These are phyloP conservation scores for Tiphia femorata DNA, from an alignment of 2,888 invertebrate species.

Conservation along the genomic window DNA sequence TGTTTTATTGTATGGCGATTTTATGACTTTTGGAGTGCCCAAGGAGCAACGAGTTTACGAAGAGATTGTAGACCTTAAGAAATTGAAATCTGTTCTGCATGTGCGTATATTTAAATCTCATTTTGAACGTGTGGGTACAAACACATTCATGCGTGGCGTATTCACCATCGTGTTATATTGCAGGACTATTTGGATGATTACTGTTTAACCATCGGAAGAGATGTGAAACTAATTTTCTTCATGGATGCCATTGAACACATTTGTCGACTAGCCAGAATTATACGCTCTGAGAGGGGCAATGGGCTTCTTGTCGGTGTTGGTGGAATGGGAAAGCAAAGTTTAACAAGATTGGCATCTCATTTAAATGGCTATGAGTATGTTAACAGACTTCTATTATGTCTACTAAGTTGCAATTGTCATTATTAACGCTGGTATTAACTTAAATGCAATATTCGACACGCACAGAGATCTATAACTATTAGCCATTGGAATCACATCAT, in stretches of 20 bases:
- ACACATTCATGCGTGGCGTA: too few relatives aligned
- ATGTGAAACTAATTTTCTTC: slow-evolving; percentile 89
- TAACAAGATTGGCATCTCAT: slow-evolving; percentile 87
- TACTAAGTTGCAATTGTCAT: too few relatives aligned
- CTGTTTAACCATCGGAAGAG: slow-evolving; percentile 81
- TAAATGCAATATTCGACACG: too few relatives aligned
- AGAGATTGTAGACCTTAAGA: slow-evolving; percentile 82
- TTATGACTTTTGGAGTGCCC: slow-evolving; percentile 81
- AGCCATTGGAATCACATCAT: background rate
- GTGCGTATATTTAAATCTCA: slow-evolving; percentile 66
- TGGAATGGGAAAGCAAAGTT: slow-evolving; percentile 91
- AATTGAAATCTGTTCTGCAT: slow-evolving; percentile 79
- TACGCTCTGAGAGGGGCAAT: slow-evolving; percentile 90
- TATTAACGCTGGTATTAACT: too few relatives aligned
- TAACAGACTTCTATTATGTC: too few relatives aligned
- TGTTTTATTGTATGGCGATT: slow-evolving; percentile 86
- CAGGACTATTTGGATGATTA: slow-evolving; percentile 89
- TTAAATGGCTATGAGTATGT: slow-evolving; percentile 84
- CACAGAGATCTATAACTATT: background rate
- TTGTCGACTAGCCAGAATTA: slow-evolving; percentile 85
- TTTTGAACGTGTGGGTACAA: too few relatives aligned
- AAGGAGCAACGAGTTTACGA: slow-evolving; percentile 84
- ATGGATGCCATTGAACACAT: slow-evolving; percentile 91
- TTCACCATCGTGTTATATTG: too few relatives aligned
- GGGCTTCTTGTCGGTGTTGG: slow-evolving; percentile 90